These are phyloP conservation scores for Aphidius gifuensis DNA, from an alignment of 1,140 invertebrate species.

Conservation along the genomic window DNA sequence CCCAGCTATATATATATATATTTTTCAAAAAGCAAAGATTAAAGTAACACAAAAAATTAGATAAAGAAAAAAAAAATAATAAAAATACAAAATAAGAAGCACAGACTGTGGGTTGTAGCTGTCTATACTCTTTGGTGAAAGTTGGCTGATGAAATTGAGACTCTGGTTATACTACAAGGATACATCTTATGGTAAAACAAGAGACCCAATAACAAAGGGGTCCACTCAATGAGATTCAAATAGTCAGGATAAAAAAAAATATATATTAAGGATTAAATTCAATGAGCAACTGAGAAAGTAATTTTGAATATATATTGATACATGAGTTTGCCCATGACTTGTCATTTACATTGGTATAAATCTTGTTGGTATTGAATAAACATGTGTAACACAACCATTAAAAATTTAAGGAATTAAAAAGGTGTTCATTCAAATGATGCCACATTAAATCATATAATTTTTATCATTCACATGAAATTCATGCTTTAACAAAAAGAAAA, in stretches of 20 bases:
- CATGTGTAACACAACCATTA: constrained; percentile 6
- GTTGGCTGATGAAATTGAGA: constrained; percentile 19
- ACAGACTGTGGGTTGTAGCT: background rate
- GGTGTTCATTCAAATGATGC: no score
- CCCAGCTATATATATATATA: constrained; percentile 7
- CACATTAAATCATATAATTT: no score
- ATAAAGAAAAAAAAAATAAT: background rate
- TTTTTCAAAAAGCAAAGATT: background rate
- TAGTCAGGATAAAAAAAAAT: background rate
- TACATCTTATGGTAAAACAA: background rate
- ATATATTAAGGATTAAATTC: no score
- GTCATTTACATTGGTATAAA: constrained; percentile 1
- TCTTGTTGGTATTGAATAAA: constrained; percentile 1
- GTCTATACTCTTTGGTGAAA: constrained; percentile 10
- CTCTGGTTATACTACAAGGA: constrained; percentile 3
- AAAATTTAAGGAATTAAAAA: background rate
- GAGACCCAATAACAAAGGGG: background rate
- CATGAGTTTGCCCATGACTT: background rate
- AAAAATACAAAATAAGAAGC: background rate
- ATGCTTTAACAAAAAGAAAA: no score
- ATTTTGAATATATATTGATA: no score
- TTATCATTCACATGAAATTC: no score
- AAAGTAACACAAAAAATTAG: background rate
- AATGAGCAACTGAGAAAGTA: no score
- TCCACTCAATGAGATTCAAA: background rate